phyloP scores from a whole-genome alignment of 2,797 vertebrate genomes.

The Sebastes iracundus region DNA sequence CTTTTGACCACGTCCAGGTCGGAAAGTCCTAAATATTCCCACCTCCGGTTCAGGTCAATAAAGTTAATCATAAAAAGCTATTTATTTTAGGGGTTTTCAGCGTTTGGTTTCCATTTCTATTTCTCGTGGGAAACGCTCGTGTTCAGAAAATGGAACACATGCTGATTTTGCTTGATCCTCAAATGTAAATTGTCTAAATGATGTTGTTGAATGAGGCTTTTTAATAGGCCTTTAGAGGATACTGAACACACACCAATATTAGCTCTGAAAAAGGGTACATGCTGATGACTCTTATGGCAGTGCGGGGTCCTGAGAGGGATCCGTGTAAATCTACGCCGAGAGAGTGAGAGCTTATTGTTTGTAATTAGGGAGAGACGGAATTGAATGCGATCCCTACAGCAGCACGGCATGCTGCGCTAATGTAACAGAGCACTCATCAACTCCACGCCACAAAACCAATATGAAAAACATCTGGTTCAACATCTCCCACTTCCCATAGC shows the following conservation, averaged over 20 bases:
- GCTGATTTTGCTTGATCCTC: conserved; percentile 65
- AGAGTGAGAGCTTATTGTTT: conserved; percentile 65
- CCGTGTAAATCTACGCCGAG: conserved; percentile 59
- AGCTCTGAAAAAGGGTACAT: conserved; percentile 41
- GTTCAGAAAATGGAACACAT: conserved; percentile 54
- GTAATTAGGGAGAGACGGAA: conserved; percentile 75
- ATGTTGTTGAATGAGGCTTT: conserved; percentile 63
- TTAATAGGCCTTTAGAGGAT: conserved; percentile 63
- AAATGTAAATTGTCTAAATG: conserved; percentile 70
- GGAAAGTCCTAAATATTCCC: conserved; percentile 70
- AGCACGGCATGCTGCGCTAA: conserved; percentile 68
- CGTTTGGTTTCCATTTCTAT: conserved; percentile 69
- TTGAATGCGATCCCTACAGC: conserved; percentile 69
- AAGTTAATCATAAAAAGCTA: conserved; percentile 69
- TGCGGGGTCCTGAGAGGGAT: conserved; percentile 45
- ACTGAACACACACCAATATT: conserved; percentile 54
- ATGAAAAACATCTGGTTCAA: conserved; percentile 85
- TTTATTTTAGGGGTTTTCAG: conserved; percentile 61
- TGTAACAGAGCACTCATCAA: conserved; percentile 75
- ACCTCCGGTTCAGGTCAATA: conserved; percentile 72
- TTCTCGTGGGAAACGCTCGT: conserved; percentile 68
- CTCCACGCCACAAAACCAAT: conserved; percentile 71
- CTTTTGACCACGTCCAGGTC: conserved; percentile 65
- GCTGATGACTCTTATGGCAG: conserved; percentile 34
- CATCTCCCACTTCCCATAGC: conserved; percentile 77